Evolutionary conservation across 1,140 invertebrate genomes (phyloP).

Genomic region (Drosophila orosa): DNA sequence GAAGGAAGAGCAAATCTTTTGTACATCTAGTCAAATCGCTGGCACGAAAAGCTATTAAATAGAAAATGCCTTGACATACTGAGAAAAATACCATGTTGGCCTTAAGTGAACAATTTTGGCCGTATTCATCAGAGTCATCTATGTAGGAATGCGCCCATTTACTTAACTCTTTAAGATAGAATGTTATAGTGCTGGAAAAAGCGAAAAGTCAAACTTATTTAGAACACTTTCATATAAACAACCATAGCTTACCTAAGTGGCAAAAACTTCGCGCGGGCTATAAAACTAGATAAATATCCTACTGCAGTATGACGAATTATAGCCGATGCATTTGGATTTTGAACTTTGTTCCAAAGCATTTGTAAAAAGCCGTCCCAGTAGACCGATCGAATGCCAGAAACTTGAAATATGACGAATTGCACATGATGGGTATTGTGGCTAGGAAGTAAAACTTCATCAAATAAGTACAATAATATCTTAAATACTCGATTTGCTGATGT

Average conservation of each 20-base stretch:
- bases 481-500: slow-evolving; percentile 56
- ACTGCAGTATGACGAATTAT: slow-evolving; percentile 89
- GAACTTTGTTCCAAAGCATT: slow-evolving; percentile 91
- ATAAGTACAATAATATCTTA: slow-evolving; percentile 86
- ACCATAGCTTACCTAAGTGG: slow-evolving; percentile 86
- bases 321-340: slow-evolving; percentile 87
- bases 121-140: slow-evolving; percentile 85
- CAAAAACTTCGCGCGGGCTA: slow-evolving; percentile 89
- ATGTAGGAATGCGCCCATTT: slow-evolving; percentile 92
- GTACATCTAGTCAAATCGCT: slow-evolving; percentile 88
- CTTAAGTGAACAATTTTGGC: slow-evolving; percentile 85
- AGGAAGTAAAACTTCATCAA: slow-evolving; percentile 90
- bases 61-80: slow-evolving; percentile 95
- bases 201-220: not conserved
- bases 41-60: slow-evolving; percentile 94
- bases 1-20: slow-evolving; percentile 90
- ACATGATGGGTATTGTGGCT: slow-evolving; percentile 90
- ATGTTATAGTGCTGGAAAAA: slow-evolving; percentile 85
- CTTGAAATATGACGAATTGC: slow-evolving; percentile 92
- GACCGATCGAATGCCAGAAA: slow-evolving; percentile 88
- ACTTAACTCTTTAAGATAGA: slow-evolving; percentile 87
- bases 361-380: slow-evolving; percentile 89
- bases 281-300: slow-evolving; percentile 90
- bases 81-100: slow-evolving; percentile 94
- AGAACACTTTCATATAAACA: not conserved